Percentiles rank a stretch among this genome's conserved stretches.
Evolutionary conservation across 2,888 invertebrate species (phyloP).

Genomic region (Dryadula phaetusa): DNA sequence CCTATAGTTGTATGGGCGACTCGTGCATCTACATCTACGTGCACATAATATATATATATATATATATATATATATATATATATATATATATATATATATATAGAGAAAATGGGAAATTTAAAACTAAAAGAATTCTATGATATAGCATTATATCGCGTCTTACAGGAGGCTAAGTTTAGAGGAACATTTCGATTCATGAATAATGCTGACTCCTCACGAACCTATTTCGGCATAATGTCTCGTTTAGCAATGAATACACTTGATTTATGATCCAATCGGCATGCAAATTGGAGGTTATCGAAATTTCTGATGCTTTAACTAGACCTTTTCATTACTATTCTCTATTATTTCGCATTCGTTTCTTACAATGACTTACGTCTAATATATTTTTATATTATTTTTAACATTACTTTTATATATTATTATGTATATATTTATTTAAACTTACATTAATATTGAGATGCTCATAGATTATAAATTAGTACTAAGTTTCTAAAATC

Average conservation of each 20-base stretch:
- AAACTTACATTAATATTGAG: too few relatives aligned
- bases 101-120: too few relatives aligned
- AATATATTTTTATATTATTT: neutral
- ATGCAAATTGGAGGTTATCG: constrained; percentile 23
- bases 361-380: neutral
- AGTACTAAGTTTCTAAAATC: too few relatives aligned
- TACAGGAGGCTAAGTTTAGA: neutral
- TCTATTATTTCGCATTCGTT: neutral
- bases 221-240: constrained; percentile 26
- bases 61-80: too few relatives aligned
- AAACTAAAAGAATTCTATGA: too few relatives aligned
- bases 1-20: too few relatives aligned
- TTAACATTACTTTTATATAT: too few relatives aligned
- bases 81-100: too few relatives aligned
- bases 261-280: constrained; percentile 15
- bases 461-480: too few relatives aligned
- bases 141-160: neutral
- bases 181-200: constrained; percentile 18
- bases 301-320: neutral
- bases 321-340: neutral
- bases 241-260: constrained; percentile 25
- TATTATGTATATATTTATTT: too few relatives aligned
- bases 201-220: constrained; percentile 28
- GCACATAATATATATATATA: too few relatives aligned
- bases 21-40: too few relatives aligned